Percentiles rank a stretch among this genome's conserved stretches.
phyloP scores from a whole-genome alignment of 2,797 vertebrate genomes.

The Pseudopleuronectes americanus region DNA sequence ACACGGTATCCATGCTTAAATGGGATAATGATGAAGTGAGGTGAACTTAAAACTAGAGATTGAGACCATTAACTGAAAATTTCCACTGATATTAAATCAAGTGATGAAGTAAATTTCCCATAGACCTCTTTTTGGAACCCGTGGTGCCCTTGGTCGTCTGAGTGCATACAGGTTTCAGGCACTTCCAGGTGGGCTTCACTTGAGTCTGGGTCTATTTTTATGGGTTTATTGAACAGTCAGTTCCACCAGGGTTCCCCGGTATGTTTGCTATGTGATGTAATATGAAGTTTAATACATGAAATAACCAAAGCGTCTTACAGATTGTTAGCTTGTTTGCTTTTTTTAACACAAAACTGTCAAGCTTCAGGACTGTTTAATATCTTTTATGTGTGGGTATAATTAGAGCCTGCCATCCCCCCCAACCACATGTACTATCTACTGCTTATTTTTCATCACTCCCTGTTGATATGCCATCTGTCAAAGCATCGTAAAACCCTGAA shows the following conservation, averaged over 20 bases:
- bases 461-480: constrained; percentile 9
- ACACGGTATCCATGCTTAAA: too few relatives aligned
- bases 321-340: not conserved
- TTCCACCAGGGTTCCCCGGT: not conserved
- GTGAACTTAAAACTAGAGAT: too few relatives aligned
- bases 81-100: too few relatives aligned
- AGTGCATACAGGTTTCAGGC: too few relatives aligned
- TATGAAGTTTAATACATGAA: too few relatives aligned
- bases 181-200: too few relatives aligned
- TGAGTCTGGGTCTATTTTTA: too few relatives aligned
- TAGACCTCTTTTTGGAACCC: too few relatives aligned
- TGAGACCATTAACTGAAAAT: too few relatives aligned
- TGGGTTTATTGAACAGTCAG: not conserved
- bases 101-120: too few relatives aligned
- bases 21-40: too few relatives aligned
- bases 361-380: not conserved
- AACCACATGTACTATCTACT: constrained; percentile 10
- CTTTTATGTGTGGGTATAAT: not conserved
- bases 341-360: not conserved
- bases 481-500: constrained; percentile 36
- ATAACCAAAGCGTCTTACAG: not conserved
- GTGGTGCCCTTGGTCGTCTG: too few relatives aligned
- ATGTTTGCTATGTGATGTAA: not conserved
- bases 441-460: constrained; percentile 23
- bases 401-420: not conserved